Percentiles rank a stretch among this genome's conserved stretches.
phyloP scores from a whole-genome alignment of 2,888 invertebrate species.

The Hecatera dysodea region DNA sequence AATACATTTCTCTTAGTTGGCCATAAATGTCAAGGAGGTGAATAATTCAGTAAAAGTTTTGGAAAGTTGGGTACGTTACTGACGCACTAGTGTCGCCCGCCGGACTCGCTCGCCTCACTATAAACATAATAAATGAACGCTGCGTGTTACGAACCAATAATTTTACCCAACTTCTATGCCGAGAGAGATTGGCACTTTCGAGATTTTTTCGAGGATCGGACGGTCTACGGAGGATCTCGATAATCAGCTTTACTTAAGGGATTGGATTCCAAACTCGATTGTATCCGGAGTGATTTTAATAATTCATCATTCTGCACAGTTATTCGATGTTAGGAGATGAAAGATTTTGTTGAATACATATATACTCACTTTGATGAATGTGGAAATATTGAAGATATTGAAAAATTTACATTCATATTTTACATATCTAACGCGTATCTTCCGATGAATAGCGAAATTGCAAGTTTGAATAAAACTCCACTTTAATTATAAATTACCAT shows the following conservation, averaged over 20 bases:
- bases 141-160: conserved; percentile 83
- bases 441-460: conserved; percentile 7
- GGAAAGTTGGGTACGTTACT: conserved; percentile 69
- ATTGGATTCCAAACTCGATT: conserved; percentile 89
- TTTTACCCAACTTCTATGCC: conserved; percentile 78
- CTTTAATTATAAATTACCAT: conserved; percentile 50
- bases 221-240: conserved; percentile 83
- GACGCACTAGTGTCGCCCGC: conserved; percentile 61
- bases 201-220: conserved; percentile 82
- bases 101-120: conserved; percentile 58
- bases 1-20: conserved; percentile 84
- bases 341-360: conserved; percentile 75
- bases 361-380: conserved; percentile 73
- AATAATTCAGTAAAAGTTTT: conserved; percentile 82
- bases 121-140: conserved; percentile 83
- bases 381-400: conserved; percentile 45
- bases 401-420: conserved; percentile 49
- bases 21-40: conserved; percentile 83
- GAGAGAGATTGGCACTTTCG: conserved; percentile 87
- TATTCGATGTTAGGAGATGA: conserved; percentile 76
- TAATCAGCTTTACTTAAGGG: conserved; percentile 90
- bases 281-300: conserved; percentile 89
- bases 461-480: conserved; percentile 9
- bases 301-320: conserved; percentile 85
- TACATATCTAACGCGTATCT: conserved; percentile 32